Base-by-base conservation (phyloP, 1,140 invertebrate species). In the Macrobrachium rosenbergii region DNA sequence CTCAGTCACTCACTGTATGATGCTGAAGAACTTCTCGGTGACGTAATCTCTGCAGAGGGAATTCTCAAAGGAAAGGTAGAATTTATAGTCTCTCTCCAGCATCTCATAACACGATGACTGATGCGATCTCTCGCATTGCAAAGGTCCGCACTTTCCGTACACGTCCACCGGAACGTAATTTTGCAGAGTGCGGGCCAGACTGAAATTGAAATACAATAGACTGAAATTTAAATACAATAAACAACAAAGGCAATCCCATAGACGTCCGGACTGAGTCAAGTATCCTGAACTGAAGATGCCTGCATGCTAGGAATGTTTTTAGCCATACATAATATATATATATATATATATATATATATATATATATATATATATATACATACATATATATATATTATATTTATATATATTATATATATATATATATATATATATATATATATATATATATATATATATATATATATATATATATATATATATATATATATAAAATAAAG, bases 21-120 rank as follows among this genome's bases (percentile, higher is more conserved):
- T 77, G 37, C 87, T 64, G 86, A 89, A 91, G 64, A 92, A 90
- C 72, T 92, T 92, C 60, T 92, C 91, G 2, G 91, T 92, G 17
- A 92, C 88, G 88, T 92, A 92, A 80, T 92, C 91, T 23, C 81
- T 69, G 63, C 91, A 92, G 10, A 91, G 88, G n/a, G 90, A 91
- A 87, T 93, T 93, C 87, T 93, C 93, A n/a, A 93, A 92, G 0
- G 93, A 89, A 43, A 93, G 84, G 88, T 93, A 93, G 86, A 93
- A 93, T 67, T 91, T 91, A 90, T 93, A 93, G 14, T 37, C 7
- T 67, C 83, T 17, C 59, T 84, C 43, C 17, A 86, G 73, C 45
- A 76, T 59, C 45, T 77, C 37, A 2, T 72, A 37, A 59, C 83
- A 88, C 14, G 77, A 62, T 5, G n/a, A 52, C 12, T 43, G n/a